Conservation (phyloP, 2,888 invertebrate genomes). For the Caenorhabditis panamensis region DNA sequence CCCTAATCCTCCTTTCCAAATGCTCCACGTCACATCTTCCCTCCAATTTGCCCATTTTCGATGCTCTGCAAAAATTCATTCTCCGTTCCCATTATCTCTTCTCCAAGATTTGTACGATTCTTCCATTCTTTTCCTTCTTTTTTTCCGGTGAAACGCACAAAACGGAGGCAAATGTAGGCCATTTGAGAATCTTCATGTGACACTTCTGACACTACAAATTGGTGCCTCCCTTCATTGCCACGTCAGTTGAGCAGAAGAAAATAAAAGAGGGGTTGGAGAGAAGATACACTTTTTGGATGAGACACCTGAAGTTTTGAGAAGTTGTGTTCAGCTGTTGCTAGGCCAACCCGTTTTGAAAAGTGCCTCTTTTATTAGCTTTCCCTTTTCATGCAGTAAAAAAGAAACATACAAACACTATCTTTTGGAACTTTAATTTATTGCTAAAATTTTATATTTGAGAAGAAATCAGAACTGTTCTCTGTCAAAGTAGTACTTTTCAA, state of each 20-base stretch:
- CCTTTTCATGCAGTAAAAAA: too few species aligned
- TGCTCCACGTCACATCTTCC: slow-evolving; percentile 3
- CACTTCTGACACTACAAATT: neutral
- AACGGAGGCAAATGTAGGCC: neutral
- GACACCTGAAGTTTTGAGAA: neutral
- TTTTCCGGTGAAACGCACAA: neutral
- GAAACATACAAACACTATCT: too few species aligned
- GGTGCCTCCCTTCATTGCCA: neutral
- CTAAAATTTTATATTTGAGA: too few species aligned
- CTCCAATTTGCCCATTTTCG: neutral
- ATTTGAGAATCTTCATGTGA: slow-evolving; percentile 1
- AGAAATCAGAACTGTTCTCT: too few species aligned
- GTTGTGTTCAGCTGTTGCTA: neutral
- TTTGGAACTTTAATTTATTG: too few species aligned
- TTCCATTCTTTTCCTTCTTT: neutral
- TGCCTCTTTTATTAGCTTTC: neutral
- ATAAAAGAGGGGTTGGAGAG: neutral
- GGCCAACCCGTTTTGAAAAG: neutral
- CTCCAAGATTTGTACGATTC: slow-evolving; percentile 1
- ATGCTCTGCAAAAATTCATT: neutral
- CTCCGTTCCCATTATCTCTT: neutral
- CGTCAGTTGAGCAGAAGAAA: neutral
- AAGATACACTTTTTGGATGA: neutral
- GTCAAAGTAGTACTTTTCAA: too few species aligned
- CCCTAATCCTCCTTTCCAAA: neutral